Base-by-base conservation (phyloP, 2,888 invertebrate genomes). In the Cristatella mucedo region DNA sequence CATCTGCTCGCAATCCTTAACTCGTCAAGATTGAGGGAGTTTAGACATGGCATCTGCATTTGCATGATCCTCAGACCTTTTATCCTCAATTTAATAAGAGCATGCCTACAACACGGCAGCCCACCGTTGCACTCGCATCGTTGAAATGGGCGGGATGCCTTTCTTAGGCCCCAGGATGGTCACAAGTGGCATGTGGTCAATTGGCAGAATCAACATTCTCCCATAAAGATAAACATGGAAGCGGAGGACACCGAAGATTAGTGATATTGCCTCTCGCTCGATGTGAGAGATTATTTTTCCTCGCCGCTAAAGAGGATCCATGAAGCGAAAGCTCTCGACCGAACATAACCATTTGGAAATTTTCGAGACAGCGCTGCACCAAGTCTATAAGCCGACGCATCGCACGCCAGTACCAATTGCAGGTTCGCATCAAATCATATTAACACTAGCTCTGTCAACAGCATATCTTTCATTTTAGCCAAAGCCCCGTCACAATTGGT, bases 181-280 rank as follows among this genome's bases (percentile, higher is more conserved):
- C n/a, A n/a, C n/a, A n/a, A n/a, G n/a, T n/a, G n/a, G n/a, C n/a
- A n/a, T n/a, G n/a, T n/a, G n/a, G n/a, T n/a, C n/a, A n/a, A n/a
- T n/a, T n/a, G n/a, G n/a, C n/a, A n/a, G n/a, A n/a, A n/a, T n/a
- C n/a, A n/a, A n/a, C n/a, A n/a, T n/a, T n/a, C n/a, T n/a, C n/a
- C n/a, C 67, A 43, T 50, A 61, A 0, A 68, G 33, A 45, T 61
- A 68, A 19, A 58, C 50, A 37, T 62, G 57, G 49, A 67, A 68
- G 46, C 59, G 57, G 18, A 53, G 51, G 2, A 65, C 53, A 1
- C 59, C 63, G 43, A 55, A 69, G n/a, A 66, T 53, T 4, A 67
- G 44, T 11, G 56, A 47, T 20, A 61, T 47, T 21, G 62, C 59
- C 50, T 60, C 64, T 45, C 57, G 55, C 37, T 66, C 59, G n/a